Conservation (phyloP, 2,113 vertebrate genomes). For the Serinus canaria region DNA sequence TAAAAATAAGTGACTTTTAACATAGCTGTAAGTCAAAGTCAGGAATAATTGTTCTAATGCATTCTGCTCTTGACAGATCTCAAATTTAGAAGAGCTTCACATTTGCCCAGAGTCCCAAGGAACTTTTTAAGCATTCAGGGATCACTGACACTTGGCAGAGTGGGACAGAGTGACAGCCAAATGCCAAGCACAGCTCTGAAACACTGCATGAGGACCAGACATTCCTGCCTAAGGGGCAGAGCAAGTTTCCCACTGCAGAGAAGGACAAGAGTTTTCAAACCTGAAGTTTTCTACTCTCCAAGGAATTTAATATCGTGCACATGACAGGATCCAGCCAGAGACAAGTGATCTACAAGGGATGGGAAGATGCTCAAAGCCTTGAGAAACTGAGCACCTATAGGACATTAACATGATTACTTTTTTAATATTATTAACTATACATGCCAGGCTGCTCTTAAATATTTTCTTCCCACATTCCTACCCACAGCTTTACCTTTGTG, state of each 20-base stretch:
- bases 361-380: background rate
- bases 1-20: background rate
- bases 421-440: constrained; percentile 24
- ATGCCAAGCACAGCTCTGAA: background rate
- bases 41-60: background rate
- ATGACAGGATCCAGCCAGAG: background rate
- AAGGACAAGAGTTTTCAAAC: background rate
- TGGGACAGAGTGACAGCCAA: background rate
- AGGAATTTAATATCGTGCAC: background rate
- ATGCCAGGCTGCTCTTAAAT: constrained; percentile 1
- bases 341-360: background rate
- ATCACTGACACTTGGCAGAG: constrained; percentile 13
- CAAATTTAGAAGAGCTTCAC: background rate
- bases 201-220: background rate
- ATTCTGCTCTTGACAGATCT: background rate
- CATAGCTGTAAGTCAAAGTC: background rate
- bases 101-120: background rate
- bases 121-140: constrained; percentile 12
- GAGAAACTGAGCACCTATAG: background rate
- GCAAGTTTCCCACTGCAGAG: background rate
- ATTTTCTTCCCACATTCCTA: constrained; percentile 23
- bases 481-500: constrained; percentile 30
- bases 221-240: background rate
- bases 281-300: background rate
- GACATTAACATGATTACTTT: background rate